Evolutionary conservation across 2,797 vertebrate species (phyloP), one percentile per base, ranked within the genome.

Genomic region (Notolepis coatsorum): DNA sequence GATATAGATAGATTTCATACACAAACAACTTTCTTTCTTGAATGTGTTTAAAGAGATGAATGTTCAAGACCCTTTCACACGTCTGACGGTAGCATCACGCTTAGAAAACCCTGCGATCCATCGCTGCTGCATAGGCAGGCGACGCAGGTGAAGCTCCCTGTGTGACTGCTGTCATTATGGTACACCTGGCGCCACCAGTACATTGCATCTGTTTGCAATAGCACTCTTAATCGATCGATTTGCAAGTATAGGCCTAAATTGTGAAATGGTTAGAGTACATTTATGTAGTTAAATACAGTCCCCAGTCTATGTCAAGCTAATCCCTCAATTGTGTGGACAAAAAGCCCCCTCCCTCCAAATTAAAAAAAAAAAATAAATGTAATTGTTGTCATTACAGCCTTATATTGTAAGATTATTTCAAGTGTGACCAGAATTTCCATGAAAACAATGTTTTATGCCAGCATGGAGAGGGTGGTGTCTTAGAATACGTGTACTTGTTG

Each of bases 81-180:
- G 60, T 82, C 51, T 25, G 87, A 88, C 82, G 84, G 88, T 90
- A 90, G 88, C 88, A 90, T 84, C 75, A 66, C 56, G 17, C 13
- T 8, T 37, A 7, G 6, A 39, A 41, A n/a, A 55, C 15, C 15
- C 17, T 64, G 50, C 50, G 41, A 63, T 66, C 80, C 77, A 77
- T 82, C 68, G 47, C 62, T n/a, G 48, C 53, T 37, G 68, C 65
- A 75, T 57, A 58, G 3, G 39, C 15, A 59, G 51, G 8, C 2
- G 5, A 48, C 63, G 43, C 1, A 43, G 35, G 12, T 39, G 12
- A 52, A 30, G 0, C 30, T 61, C 53, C 55, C 25, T 31, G 8
- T 3, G 4, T 55, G 25, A 37, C 25, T n/a, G 61, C 21, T 55
- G 28, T 65, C 52, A 55, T 61, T 38, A 59, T 31, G n/a, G n/a